Evolutionary conservation across 2,888 invertebrate species (phyloP).

Genomic region (Slavum lentiscoides): DNA sequence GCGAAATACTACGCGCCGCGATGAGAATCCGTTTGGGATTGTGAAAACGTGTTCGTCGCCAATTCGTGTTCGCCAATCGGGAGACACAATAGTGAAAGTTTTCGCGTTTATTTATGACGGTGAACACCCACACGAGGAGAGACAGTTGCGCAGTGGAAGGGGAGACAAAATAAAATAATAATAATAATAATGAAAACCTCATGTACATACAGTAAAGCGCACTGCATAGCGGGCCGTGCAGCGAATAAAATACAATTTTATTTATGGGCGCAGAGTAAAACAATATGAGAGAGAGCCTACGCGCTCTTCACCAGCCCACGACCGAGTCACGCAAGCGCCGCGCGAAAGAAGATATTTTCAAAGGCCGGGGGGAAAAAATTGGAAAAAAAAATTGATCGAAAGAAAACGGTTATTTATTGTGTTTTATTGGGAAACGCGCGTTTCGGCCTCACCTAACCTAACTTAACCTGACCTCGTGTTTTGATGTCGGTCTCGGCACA

Average conservation of each 20-base stretch:
- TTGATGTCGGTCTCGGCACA: too few species aligned
- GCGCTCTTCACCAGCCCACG: constrained; percentile 8
- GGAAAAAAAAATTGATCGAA: too few species aligned
- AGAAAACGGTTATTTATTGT: neutral
- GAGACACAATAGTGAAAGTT: constrained; percentile 33
- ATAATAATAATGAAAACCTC: neutral
- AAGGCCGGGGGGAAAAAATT: too few species aligned
- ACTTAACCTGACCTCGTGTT: too few species aligned
- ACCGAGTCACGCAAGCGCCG: neutral
- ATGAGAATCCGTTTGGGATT: too few species aligned
- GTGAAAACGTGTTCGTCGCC: too few species aligned
- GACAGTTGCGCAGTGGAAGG: neutral
- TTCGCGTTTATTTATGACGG: neutral
- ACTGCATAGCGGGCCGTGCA: neutral
- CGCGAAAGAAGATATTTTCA: neutral
- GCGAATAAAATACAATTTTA: neutral
- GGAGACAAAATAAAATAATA: neutral
- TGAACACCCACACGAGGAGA: neutral
- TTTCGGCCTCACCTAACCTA: neutral
- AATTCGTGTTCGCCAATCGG: too few species aligned
- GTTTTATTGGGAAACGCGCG: neutral
- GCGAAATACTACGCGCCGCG: too few species aligned
- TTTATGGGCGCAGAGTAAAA: neutral
- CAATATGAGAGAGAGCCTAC: neutral
- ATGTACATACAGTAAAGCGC: too few species aligned